Percentiles rank a stretch among this genome's conserved stretches.
Evolutionary conservation across 2,797 vertebrate genomes (phyloP).

Genomic region (Ficedula albicollis): DNA sequence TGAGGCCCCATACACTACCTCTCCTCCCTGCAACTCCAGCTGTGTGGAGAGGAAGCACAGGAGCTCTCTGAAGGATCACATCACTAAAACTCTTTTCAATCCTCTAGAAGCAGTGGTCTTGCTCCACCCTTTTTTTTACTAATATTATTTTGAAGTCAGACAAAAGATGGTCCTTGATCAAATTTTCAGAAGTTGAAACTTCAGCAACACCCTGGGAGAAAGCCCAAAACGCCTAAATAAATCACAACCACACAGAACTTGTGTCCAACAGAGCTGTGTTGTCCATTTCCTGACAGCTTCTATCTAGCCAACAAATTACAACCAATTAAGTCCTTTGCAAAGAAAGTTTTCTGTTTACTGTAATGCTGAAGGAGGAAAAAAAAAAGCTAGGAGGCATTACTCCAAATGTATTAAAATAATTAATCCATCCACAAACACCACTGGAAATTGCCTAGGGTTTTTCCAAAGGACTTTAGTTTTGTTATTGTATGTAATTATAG

Average conservation of each 20-base stretch:
- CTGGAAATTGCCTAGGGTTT: slow-evolving; percentile 17
- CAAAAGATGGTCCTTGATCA: background rate
- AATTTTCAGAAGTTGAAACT: background rate
- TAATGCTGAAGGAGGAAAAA: background rate
- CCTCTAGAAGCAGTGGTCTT: background rate
- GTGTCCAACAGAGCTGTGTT: background rate
- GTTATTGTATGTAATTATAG: background rate
- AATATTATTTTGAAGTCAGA: background rate
- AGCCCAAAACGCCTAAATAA: background rate
- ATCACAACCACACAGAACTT: background rate
- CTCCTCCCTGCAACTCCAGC: background rate
- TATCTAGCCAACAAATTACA: slow-evolving; percentile 15
- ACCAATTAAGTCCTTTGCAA: slow-evolving; percentile 12
- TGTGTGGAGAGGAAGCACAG: background rate
- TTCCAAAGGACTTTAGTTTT: background rate
- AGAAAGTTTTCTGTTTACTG: slow-evolving; percentile 4
- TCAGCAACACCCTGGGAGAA: background rate
- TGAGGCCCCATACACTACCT: background rate
- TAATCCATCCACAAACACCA: slow-evolving; percentile 37
- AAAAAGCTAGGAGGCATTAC: background rate
- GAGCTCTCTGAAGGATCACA: background rate
- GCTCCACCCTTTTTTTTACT: background rate
- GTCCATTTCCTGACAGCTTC: background rate
- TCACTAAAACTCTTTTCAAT: background rate
- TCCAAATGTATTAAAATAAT: slow-evolving; percentile 46